Percentiles rank a stretch among this genome's conserved stretches.
Evolutionary conservation across 2,113 vertebrate species (phyloP).

Genomic region (Tinamus guttatus): DNA sequence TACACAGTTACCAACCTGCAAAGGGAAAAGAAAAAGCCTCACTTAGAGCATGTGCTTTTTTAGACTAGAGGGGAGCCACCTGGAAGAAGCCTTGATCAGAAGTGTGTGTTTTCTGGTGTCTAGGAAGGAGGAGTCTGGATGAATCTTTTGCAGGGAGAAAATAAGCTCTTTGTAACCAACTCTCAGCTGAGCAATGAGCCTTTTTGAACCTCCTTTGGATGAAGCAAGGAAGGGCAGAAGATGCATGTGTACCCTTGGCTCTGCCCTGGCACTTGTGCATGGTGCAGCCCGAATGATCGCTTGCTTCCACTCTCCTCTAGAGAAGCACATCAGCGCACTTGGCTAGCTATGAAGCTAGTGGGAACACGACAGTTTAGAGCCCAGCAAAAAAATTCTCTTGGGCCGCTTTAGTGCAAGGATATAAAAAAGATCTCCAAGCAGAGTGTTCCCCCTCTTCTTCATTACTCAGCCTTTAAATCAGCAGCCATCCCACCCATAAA

Average conservation of each 20-base stretch:
- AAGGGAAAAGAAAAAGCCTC: neutral
- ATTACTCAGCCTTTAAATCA: neutral
- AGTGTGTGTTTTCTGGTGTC: neutral
- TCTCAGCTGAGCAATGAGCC: accelerated
- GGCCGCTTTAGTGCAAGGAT: neutral
- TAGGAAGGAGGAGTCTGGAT: accelerated
- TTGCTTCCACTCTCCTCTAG: neutral
- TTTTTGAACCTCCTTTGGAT: neutral
- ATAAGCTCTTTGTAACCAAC: neutral
- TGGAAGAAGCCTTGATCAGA: neutral
- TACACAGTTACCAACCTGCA: neutral
- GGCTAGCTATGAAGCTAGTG: neutral
- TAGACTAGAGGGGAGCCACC: neutral
- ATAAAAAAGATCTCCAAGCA: neutral
- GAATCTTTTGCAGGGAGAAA: neutral
- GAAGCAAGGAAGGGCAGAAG: neutral
- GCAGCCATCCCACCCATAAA: neutral
- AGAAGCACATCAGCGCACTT: accelerated
- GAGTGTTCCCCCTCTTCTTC: neutral
- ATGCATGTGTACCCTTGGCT: neutral
- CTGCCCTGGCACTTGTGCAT: neutral
- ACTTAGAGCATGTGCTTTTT: neutral
- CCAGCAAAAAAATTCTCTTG: neutral
- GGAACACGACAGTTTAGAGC: neutral
- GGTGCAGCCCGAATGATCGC: neutral